phyloP scores from a whole-genome alignment of 2,888 invertebrate genomes.

The Drosophila neonasuta region DNA sequence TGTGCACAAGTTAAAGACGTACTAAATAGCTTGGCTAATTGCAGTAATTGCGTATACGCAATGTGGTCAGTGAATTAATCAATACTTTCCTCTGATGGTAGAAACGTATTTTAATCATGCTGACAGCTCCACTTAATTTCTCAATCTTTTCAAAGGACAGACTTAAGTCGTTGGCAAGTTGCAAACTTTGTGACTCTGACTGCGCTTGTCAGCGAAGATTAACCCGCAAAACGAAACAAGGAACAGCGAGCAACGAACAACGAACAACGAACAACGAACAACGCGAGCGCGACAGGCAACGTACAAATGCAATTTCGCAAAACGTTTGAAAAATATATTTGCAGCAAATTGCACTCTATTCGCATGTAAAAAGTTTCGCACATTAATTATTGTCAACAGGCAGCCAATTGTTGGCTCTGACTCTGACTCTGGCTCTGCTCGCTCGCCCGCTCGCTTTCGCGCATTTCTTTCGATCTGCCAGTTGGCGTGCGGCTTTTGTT shows the following conservation, averaged over 20 bases:
- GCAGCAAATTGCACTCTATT: not conserved
- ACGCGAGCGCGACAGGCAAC: not conserved
- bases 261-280: too few relatives aligned
- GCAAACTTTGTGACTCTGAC: not conserved
- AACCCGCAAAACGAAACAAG: not conserved
- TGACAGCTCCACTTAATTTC: not conserved
- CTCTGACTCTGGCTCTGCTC: not conserved
- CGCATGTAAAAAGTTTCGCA: conserved; percentile 36
- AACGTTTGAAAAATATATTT: conserved; percentile 13
- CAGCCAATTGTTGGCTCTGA: conserved; percentile 21
- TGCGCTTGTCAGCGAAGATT: not conserved
- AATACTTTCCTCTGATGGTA: too few relatives aligned
- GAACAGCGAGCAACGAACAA: too few relatives aligned
- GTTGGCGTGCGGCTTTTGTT: conserved; percentile 36
- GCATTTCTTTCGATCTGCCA: conserved; percentile 21
- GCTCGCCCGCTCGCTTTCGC: not conserved
- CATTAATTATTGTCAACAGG: conserved; percentile 58
- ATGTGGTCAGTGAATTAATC: not conserved
- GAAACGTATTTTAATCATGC: not conserved
- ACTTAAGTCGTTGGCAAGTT: not conserved
- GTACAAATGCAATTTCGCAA: conserved; percentile 20
- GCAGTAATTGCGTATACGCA: not conserved
- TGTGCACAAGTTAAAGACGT: not conserved
- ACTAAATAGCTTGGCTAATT: not conserved
- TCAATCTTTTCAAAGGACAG: not conserved